Base-by-base conservation (phyloP, 2,888 invertebrate genomes). In the Hydriomena furcata region DNA sequence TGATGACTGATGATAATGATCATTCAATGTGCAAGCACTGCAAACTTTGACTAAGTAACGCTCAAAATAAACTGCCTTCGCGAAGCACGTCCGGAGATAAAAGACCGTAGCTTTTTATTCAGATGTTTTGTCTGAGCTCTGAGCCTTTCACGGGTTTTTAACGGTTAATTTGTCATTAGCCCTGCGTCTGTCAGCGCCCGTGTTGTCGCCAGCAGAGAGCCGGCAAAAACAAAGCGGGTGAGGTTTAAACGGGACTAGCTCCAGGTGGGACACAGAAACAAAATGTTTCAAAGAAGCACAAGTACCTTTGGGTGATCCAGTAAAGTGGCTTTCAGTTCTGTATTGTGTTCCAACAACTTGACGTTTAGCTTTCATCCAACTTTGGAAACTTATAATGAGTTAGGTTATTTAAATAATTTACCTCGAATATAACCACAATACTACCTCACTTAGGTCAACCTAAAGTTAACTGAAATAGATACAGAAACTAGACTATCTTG, bases 121-220 rank as follows among this genome's bases (percentile, higher is more conserved):
- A 56, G 55, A 55, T 63, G 68, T 75, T 78, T 84, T 82, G 52
- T 55, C 41, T 27, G 24, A 34, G 40, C 34, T 66, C 62, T 68
- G 58, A 68, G 73, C 72, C 73, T 79, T 80, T 75, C 71, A 68
- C 76, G 71, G 76, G 76, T 79, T 82, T 83, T 80, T 79, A 79
- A 80, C 79, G 66, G 77, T 79, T 82, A 84, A 86, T 84, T 86
- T 84, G 82, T 85, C 82, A 81, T 84, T 81, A 84, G 79, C 73
- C 74, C 75, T 81, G 78, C 76, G 74, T 84, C 81, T 84, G 85
- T 84, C 82, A 80, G 73, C 82, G 66, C 60, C 58, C 64, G 60
- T 65, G 66, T 74, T 71, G 75, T 73, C 74, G 68, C 71, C 68
- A 61, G 61, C 68, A 68, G 66, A 65, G 64, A 58, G 49, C 46